Evolutionary conservation across 2,113 vertebrate genomes (phyloP).

Genomic region (Sprattus sprattus): DNA sequence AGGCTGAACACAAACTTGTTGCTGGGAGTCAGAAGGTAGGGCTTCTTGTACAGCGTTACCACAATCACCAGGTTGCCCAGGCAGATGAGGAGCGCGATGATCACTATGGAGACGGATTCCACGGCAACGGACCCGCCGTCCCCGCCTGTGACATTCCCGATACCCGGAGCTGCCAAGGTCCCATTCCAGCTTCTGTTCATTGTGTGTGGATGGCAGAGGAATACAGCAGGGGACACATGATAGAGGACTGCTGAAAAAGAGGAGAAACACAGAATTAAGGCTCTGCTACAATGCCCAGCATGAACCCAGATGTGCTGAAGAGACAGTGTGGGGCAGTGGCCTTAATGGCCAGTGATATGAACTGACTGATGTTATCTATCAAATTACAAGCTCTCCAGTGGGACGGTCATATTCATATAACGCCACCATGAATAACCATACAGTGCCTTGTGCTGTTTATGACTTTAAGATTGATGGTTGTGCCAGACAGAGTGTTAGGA

Average conservation of each 20-base stretch:
- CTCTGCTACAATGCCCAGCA: not conserved
- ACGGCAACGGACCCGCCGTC: conserved; percentile 66
- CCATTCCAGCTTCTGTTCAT: conserved; percentile 88
- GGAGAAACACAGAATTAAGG: not conserved
- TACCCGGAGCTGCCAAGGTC: conserved; percentile 57
- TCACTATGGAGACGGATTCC: conserved; percentile 82
- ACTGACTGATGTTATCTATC: not conserved
- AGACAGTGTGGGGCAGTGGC: not conserved
- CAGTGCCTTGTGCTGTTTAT: not conserved
- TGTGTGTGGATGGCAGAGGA: conserved; percentile 61
- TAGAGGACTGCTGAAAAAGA: conserved; percentile 44
- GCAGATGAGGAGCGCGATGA: conserved; percentile 86
- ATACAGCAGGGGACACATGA: conserved; percentile 65
- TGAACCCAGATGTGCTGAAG: not conserved
- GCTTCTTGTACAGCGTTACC: conserved; percentile 86
- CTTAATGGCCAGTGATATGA: conserved; percentile 12
- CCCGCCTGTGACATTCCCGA: conserved; percentile 65
- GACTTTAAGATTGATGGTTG: not conserved
- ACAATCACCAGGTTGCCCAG: conserved; percentile 92
- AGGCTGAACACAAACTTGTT: conserved; percentile 99
- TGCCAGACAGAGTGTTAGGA: not conserved
- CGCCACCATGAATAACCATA: not conserved
- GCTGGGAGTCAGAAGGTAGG: conserved; percentile 94
- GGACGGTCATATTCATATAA: not conserved
- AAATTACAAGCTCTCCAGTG: not conserved